Percentiles rank a stretch among this genome's conserved stretches.
These are phyloP conservation scores for Gouania willdenowi DNA, from an alignment of 2,797 vertebrate genomes.

Conservation along the genomic window DNA sequence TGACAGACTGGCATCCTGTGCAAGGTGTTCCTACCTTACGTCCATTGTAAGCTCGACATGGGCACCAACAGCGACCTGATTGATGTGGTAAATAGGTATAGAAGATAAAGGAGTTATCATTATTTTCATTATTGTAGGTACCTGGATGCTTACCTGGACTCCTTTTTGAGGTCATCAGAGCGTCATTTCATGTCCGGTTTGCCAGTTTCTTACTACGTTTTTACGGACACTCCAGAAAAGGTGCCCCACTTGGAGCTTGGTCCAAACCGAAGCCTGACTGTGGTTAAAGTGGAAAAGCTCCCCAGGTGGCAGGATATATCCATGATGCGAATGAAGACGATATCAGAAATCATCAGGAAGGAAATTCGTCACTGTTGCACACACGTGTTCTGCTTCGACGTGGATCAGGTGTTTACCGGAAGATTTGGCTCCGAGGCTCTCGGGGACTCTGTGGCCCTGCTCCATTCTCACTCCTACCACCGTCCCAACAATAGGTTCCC, in stretches of 20 bases:
- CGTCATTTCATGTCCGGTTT: conserved; percentile 53
- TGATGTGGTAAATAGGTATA: too few species aligned
- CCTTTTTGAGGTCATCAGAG: conserved; percentile 49
- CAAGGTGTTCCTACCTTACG: too few species aligned
- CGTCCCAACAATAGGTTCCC: conserved; percentile 27
- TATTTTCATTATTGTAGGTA: too few species aligned
- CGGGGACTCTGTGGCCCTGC: conserved; percentile 63
- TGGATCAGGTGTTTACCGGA: conserved; percentile 75
- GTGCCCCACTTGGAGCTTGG: conserved; percentile 20
- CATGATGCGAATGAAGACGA: conserved; percentile 61
- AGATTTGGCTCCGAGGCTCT: conserved; percentile 68
- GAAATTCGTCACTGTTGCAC: conserved; percentile 65
- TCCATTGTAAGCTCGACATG: too few species aligned
- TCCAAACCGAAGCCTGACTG: conserved; percentile 26
- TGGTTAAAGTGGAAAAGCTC: conserved; percentile 23
- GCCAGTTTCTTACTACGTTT: conserved; percentile 49
- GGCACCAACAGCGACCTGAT: too few species aligned
- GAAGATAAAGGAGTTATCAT: too few species aligned
- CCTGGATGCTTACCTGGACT: conserved; percentile 44
- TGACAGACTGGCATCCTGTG: too few species aligned
- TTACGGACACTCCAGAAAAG: conserved; percentile 45
- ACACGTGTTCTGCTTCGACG: conserved; percentile 81
- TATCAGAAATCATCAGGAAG: conserved; percentile 61
- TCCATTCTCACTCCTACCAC: conserved; percentile 65
- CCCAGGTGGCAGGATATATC: conserved; percentile 61